Base-by-base conservation (phyloP, 1,140 invertebrate species). In the Zaprionus vittiger region DNA sequence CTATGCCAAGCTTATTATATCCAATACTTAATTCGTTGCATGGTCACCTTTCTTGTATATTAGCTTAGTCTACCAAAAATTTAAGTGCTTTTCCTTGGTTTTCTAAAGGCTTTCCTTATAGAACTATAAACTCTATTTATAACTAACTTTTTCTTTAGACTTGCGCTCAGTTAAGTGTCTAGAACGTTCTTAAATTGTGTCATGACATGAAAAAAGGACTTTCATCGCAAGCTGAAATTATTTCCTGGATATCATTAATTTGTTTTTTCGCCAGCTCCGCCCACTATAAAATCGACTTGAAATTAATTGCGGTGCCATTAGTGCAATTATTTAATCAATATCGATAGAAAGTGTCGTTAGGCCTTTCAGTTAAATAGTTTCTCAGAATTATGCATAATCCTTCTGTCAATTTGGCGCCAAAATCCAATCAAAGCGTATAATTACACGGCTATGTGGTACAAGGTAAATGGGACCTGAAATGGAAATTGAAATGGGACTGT, bases 391-490 rank as follows among this genome's bases (percentile, higher is more conserved):
- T n/a, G 15, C 41, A 47, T 17, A 47, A 11, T 47, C 41, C 41
- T 47, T 47, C 2, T 31, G 41, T 24, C 22, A 14, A 20, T 60
- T 74, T 74, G 60, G 73, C 73, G 73, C 73, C 73, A 76, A 71
- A 76, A 64, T 49, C 6, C 15, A 70, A 70, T 59, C 66, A 59
- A 64, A 22, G 73, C 67, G 31, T 70, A 34, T 70, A 44, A 71
- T 75, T 70, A 49, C 7, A 22, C 17, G 22, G 31, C 0, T 14
- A 17, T 1, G 9, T 47, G 6, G 41, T 17, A 47, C 41, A 49
- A 17, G 9, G 22, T 7, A 20, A 38, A 72, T 5, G 15, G 20
- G 52, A 28, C 17, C 15, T 9, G 31, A n/a, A 20, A 24, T 9
- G 20, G 37, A 34, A 15, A 24, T 14, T n/a, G 17, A 15, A 34